Percentiles rank a stretch among this genome's conserved stretches.
phyloP scores from a whole-genome alignment of 2,888 invertebrate genomes.

The Archaeoteleia sp. region DNA sequence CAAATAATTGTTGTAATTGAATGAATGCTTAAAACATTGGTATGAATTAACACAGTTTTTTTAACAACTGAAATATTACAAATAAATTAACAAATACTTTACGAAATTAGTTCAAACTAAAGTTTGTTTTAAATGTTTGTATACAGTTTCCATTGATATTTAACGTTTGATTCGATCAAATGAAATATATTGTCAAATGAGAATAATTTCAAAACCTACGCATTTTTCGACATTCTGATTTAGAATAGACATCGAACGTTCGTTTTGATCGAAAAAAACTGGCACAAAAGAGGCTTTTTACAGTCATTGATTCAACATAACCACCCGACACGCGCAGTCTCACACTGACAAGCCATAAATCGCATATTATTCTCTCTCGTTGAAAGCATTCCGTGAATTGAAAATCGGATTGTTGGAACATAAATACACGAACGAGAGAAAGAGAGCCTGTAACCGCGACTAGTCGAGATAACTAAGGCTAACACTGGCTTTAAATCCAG shows the following conservation, averaged over 20 bases:
- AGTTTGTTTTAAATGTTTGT: no score
- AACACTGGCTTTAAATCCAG: constrained; percentile 24
- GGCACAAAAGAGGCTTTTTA: constrained; percentile 31
- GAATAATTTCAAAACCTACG: no score
- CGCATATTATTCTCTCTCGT: constrained; percentile 34
- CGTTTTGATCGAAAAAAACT: constrained; percentile 25
- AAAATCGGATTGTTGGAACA: constrained; percentile 37
- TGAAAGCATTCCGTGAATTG: constrained; percentile 42
- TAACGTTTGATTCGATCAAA: no score
- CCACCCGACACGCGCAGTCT: constrained; percentile 33
- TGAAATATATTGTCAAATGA: no score
- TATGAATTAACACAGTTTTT: no score
- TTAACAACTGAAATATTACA: no score
- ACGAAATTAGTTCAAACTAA: no score
- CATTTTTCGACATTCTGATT: no score
- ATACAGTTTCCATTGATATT: no score
- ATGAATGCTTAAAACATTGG: no score
- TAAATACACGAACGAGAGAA: constrained; percentile 34
- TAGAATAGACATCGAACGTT: constrained; percentile 6
- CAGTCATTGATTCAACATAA: constrained; percentile 34
- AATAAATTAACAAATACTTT: no score
- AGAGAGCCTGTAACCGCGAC: constrained; percentile 8
- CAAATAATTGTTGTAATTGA: no score
- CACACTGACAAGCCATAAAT: constrained; percentile 44
- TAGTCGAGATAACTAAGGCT: constrained; percentile 31